phyloP scores from a whole-genome alignment of 1,140 invertebrate genomes.

The Drosophila ogumai region DNA sequence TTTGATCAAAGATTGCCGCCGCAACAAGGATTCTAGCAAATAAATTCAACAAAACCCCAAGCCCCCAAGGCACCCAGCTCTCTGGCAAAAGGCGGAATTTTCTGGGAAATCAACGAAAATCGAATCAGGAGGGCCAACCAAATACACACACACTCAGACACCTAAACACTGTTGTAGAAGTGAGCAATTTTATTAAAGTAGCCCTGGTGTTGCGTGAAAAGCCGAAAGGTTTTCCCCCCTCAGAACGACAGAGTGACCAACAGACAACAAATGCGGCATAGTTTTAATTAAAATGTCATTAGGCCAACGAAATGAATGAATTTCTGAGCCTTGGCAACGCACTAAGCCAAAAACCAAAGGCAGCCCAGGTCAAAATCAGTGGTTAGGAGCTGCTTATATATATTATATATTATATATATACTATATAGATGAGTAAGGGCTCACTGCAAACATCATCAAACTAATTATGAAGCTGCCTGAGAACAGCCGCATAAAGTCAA shows the following conservation, averaged over 20 bases:
- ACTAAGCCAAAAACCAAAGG: slow-evolving; percentile 22
- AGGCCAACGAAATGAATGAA: slow-evolving; percentile 26
- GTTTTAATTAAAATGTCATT: slow-evolving; percentile 78
- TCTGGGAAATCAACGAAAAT: slow-evolving; percentile 50
- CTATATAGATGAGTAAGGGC: slow-evolving; percentile 1
- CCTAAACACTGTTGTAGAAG: background rate
- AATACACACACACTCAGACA: slow-evolving; percentile 4
- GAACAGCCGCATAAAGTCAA: slow-evolving; percentile 36
- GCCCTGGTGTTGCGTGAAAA: slow-evolving; percentile 12
- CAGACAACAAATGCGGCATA: slow-evolving; percentile 37
- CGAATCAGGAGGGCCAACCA: slow-evolving; percentile 33
- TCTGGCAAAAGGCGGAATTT: slow-evolving; percentile 20
- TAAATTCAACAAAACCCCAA: slow-evolving; percentile 32
- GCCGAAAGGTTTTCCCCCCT: slow-evolving; percentile 23
- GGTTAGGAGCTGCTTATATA: background rate
- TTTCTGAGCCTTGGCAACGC: slow-evolving; percentile 44
- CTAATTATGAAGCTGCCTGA: slow-evolving; percentile 66
- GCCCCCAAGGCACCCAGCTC: slow-evolving; percentile 14
- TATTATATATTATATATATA: background rate
- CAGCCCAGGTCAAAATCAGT: background rate
- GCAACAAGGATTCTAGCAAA: slow-evolving; percentile 34
- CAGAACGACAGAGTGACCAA: slow-evolving; percentile 26
- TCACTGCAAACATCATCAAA: slow-evolving; percentile 60
- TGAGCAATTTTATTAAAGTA: slow-evolving; percentile 50
- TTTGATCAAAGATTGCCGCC: slow-evolving; percentile 50